A percentile compares a stretch with the other conserved stretches of the same genome.
These are phyloP conservation scores for Tanypteryx hageni DNA, from an alignment of 2,888 invertebrate genomes.

Conservation along the genomic window DNA sequence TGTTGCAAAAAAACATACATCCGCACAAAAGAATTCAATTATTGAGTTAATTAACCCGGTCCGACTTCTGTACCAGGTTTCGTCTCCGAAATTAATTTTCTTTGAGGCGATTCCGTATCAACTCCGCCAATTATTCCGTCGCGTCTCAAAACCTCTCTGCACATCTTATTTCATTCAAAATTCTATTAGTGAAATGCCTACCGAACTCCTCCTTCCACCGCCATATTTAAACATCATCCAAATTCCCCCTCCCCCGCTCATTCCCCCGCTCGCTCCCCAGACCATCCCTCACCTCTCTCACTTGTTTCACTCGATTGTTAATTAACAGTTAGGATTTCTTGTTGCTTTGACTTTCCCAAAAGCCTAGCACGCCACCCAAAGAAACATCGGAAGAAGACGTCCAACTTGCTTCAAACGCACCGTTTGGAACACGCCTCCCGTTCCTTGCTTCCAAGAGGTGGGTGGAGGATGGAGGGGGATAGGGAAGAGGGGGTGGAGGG, in stretches of 20 bases:
- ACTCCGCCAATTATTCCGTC: not conserved
- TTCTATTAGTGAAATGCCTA: constrained; percentile 5
- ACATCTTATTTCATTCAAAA: constrained; percentile 12
- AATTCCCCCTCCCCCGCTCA: not conserved
- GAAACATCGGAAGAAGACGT: not conserved
- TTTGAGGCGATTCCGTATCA: constrained; percentile 10
- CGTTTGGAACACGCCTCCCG: not conserved
- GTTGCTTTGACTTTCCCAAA: not conserved
- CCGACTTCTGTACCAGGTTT: constrained; percentile 1
- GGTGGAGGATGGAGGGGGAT: too few relatives aligned
- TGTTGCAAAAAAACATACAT: not conserved
- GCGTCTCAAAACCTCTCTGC: not conserved
- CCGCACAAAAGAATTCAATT: not conserved
- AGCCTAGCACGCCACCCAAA: not conserved
- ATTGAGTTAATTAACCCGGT: not conserved
- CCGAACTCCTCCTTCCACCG: not conserved
- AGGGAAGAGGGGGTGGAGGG: too few relatives aligned
- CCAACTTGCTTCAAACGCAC: not conserved
- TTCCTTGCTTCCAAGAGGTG: not conserved
- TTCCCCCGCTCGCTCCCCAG: too few relatives aligned
- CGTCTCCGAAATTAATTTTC: constrained; percentile 11
- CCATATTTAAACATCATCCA: not conserved
- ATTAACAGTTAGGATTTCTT: constrained; percentile 18
- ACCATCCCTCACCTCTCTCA: not conserved
- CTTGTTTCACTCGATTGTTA: not conserved